Base-by-base conservation (phyloP, 2,797 vertebrate species). In the Sebastes kiyomatsui region DNA sequence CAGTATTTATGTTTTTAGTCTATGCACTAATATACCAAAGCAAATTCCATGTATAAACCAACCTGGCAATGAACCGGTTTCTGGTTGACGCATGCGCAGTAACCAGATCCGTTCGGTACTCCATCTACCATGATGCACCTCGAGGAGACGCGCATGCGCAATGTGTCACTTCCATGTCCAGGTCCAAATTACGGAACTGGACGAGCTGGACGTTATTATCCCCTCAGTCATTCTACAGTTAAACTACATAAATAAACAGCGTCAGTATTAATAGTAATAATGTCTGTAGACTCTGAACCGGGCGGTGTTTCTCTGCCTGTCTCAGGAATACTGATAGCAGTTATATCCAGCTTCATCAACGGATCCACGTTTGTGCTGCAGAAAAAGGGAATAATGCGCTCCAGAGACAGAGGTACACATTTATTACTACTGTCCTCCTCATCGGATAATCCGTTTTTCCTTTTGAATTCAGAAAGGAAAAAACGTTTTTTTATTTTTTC, bases 281-380 rank as follows among this genome's bases (percentile, higher is more conserved):
- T 94, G 93, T 28, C 49, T 4, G 20, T n/a, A n/a, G 54, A 49
- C 8, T 58, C 69, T 1, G 72, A 54, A 5, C 6, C 58, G 9
- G 12, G n/a, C 6, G 62, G 38, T 6, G 35, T 7, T 49, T 82
- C 88, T 73, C 81, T 85, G 69, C 94, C 96, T 2, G 32, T 73
- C 4, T 80, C 92, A 55, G 97, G 98, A 67, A 91, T 99, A 84
- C 91, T 92, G 60, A 95, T 98, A 86, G 97, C 97, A 1, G 95
- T 99, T 4, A 89, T 97, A 25, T 97, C 98, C 27, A 99, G 98
- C 93, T 94, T 99, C 72, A 96, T 99, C 86, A 99, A 99, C 84
- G 98, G 98, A 20, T 98, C 97, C 79, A 98, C 98, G 18, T 99
- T 98, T 92, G 97, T 98, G 77, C 95, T 99, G 49, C 98, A 99